Evolutionary conservation across 2,797 vertebrate species (phyloP), one percentile per base, ranked within the genome.

Genomic region (Adelosebastes latens): DNA sequence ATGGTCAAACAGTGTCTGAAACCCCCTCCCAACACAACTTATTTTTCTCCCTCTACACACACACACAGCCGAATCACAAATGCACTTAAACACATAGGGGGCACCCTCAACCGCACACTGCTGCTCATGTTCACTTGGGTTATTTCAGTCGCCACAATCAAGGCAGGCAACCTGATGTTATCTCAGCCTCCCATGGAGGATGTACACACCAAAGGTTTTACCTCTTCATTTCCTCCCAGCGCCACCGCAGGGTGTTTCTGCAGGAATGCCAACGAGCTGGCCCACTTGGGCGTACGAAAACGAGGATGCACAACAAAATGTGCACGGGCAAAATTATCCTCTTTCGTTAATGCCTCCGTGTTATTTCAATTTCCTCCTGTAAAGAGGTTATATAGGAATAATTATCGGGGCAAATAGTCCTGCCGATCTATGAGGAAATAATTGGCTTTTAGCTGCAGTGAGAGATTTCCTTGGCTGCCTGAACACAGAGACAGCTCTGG

Each of bases 391-490:
- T 91, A 89, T 88, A 84, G 88, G 86, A 94, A 94, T 94, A 90
- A 89, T 93, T 92, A 94, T 92, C 87, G 86, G 91, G 93, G 90
- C 89, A 94, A 96, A 95, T 92, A 89, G 91, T 93, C 87, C 85
- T 91, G 89, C 79, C 71, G 89, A 94, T 95, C 90, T 93, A 90
- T 66, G 80, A 94, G 92, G 90, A 92, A 94, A 94, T 94, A 95
- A 96, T 95, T 94, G 94, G 90, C 92, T 95, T 95, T 95, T 93
- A 93, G 94, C 93, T 89, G 92, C 83, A 76, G 82, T 85, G 90
- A 90, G 92, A 91, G 90, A 92, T 90, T 93, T 93, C 84, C 74
- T 90, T 92, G 93, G 93, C 90, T 89, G 89, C 90, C 77, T 87
- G 82, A 84, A 89, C 75, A 92, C 55, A 86, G 80, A 89, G 82